Conservation (phyloP, 2,888 invertebrate species). For the Cartodere bifasciata region DNA sequence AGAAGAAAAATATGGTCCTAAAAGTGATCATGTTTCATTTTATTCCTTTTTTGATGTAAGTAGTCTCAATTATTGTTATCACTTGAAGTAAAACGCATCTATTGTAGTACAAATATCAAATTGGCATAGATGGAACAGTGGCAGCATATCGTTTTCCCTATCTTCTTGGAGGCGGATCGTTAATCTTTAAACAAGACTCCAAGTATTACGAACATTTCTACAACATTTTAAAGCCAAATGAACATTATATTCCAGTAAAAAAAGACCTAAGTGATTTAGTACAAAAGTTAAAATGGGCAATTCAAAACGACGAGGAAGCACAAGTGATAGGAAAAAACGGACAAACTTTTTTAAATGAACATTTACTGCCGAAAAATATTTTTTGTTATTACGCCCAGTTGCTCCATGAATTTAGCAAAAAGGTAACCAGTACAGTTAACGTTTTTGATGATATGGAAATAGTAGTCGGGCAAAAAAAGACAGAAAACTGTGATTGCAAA, state of each 20-base stretch:
- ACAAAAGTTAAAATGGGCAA: conserved; percentile 67
- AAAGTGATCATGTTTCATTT: conserved; percentile 72
- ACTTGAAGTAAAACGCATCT: conserved; percentile 1
- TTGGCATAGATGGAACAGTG: conserved; percentile 92
- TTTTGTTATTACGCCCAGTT: conserved; percentile 77
- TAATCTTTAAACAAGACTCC: conserved; percentile 86
- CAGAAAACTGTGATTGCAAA: conserved; percentile 32
- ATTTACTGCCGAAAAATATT: conserved; percentile 72
- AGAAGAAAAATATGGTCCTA: conserved; percentile 75
- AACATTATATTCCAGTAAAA: conserved; percentile 76
- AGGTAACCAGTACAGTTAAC: conserved; percentile 42
- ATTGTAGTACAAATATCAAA: conserved; percentile 80
- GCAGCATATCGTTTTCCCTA: conserved; percentile 93
- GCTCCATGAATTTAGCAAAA: conserved; percentile 65
- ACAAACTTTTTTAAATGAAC: conserved; percentile 56
- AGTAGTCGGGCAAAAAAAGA: conserved; percentile 38
- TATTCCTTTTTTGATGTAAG: conserved; percentile 89
- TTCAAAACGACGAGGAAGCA: conserved; percentile 54
- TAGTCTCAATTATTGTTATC: conserved; percentile 14
- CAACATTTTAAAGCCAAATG: conserved; percentile 53
- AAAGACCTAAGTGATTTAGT: conserved; percentile 69
- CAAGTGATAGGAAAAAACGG: conserved; percentile 52
- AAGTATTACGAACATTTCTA: conserved; percentile 95
- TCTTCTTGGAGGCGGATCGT: conserved; percentile 73
- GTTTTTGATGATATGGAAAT: conserved; percentile 51